phyloP scores from a whole-genome alignment of 2,888 invertebrate species.

The Hesperia comma region DNA sequence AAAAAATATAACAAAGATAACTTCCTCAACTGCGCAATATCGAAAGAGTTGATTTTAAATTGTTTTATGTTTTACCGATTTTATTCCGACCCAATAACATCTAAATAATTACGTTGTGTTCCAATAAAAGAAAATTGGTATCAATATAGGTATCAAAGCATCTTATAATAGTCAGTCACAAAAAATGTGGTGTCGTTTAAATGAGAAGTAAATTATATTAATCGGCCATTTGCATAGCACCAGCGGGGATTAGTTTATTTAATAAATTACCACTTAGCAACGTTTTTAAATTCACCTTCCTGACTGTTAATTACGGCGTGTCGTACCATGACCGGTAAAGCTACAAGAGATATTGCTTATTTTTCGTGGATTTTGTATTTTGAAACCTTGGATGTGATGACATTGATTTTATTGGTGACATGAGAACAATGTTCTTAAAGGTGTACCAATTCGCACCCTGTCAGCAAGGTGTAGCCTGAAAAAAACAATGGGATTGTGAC shows the following conservation, averaged over 20 bases:
- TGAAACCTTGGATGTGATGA: too few species aligned
- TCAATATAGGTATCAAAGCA: neutral
- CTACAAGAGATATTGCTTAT: neutral
- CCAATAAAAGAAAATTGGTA: conserved; percentile 1
- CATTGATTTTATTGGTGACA: too few species aligned
- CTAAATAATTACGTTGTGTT: neutral
- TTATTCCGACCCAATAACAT: neutral
- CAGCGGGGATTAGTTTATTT: conserved; percentile 10
- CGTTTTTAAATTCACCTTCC: conserved; percentile 17
- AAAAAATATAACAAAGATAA: neutral
- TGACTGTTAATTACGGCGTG: neutral
- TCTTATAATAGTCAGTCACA: conserved; percentile 11
- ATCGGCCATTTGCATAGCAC: conserved; percentile 14
- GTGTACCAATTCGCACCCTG: too few species aligned
- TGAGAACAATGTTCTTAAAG: too few species aligned
- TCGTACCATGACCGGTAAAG: neutral
- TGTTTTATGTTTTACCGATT: neutral
- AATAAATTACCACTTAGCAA: conserved; percentile 22
- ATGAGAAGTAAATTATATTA: conserved; percentile 15
- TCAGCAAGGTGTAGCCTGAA: too few species aligned
- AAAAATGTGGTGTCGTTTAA: conserved; percentile 14
- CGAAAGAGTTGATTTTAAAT: neutral
- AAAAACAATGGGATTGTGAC: too few species aligned
- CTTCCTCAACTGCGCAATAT: neutral
- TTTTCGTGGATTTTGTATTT: too few species aligned